Percentiles rank a stretch among this genome's conserved stretches.
Evolutionary conservation across 1,140 invertebrate species (phyloP).

Genomic region (Saxidomus purpurata): DNA sequence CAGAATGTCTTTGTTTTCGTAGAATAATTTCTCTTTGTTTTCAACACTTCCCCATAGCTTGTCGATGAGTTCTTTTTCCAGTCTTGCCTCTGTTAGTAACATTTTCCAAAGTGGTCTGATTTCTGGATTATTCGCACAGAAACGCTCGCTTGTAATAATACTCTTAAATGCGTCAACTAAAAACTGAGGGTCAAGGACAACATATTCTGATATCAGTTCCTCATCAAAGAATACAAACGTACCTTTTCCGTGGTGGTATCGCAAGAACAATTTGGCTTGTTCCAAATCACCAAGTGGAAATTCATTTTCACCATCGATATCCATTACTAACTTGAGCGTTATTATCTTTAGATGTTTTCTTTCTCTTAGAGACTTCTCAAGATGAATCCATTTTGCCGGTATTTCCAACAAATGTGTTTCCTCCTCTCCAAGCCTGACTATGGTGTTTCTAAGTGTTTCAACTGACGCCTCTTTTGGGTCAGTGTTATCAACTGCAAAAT

Average conservation of each 20-base stretch:
- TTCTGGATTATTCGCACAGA: not conserved
- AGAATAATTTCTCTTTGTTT: not conserved
- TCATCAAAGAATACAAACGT: conserved; percentile 53
- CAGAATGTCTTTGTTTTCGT: conserved; percentile 26
- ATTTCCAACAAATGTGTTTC: not conserved
- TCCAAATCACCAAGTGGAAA: conserved; percentile 18
- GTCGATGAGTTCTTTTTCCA: conserved; percentile 24
- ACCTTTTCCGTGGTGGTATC: conserved; percentile 43
- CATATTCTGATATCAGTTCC: not conserved
- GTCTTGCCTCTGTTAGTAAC: conserved; percentile 3
- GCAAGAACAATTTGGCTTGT: conserved; percentile 48
- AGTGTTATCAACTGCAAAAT: not conserved
- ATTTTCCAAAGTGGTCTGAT: not conserved
- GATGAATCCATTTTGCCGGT: conserved; percentile 22
- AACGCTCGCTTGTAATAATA: conserved; percentile 35
- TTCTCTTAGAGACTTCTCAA: not conserved
- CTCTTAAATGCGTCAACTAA: conserved; percentile 51
- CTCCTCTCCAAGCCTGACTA: not conserved
- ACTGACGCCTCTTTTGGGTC: not conserved
- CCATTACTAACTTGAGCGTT: not conserved
- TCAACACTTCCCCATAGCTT: conserved; percentile 35
- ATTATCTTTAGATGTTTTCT: not conserved
- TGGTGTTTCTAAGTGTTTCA: not conserved
- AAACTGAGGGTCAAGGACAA: conserved; percentile 52
- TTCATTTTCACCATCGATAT: not conserved